Evolutionary conservation across 2,888 invertebrate genomes (phyloP), one percentile per base, ranked within the genome.

Genomic region (Thecophora atra): DNA sequence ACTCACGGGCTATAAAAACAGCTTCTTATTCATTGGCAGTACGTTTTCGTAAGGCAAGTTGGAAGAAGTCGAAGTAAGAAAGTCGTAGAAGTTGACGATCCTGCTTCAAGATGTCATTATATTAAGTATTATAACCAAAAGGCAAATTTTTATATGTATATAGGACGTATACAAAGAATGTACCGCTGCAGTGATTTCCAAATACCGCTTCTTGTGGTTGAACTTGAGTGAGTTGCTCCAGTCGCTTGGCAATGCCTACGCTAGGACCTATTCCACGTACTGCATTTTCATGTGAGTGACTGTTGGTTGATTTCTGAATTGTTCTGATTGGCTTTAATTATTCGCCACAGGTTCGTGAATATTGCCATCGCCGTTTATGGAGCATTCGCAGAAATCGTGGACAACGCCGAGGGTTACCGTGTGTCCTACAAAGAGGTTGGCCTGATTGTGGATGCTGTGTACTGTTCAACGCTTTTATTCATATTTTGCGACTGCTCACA

Each of bases 401-500:
- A 91, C 80, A 90, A 91, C 78, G 58, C 47, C 8, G 75, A 75
- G 21, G 71, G 72, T 11, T 88, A 91, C 75, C 88, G 87, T 17
- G 90, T 91, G 79, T 90, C 90, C 52, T 91, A 91, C 81, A 91
- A 91, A 80, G 91, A 91, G 84, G 88, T 91, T 78, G 91, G 92
- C 0, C 84, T 92, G 15, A 84, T 91, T 72, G 91, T 91, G 0
- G 91, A 90, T 76, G 88, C 89, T 0, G 84, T 88, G 1, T 92
- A 92, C 79, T 91, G 91, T 77, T 88, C 89, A 8, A 87, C 87
- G 0, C 82, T 92, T 47, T 85, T 91, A 1, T 91, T 88, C 78
- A 88, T 91, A 60, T 91, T 91, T 78, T 91, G 90, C 21, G 90
- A 92, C 80, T 91, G 91, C 80, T 91, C 91, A 0, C 91, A 91